Evolutionary conservation across 2,797 vertebrate species (phyloP).

Genomic region (Darevskia nairensis): DNA sequence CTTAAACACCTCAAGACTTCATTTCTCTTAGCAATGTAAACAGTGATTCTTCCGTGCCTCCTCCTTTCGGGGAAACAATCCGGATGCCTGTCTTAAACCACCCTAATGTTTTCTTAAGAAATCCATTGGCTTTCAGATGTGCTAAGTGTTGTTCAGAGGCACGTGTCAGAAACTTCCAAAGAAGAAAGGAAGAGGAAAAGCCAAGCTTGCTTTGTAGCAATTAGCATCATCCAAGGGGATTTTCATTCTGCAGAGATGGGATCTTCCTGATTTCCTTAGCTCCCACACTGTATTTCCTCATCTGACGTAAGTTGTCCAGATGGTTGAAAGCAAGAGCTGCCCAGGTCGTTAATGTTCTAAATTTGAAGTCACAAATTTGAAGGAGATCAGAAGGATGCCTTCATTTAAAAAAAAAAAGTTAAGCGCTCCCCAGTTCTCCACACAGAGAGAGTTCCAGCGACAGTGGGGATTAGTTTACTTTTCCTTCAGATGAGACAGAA

Average conservation of each 20-base stretch:
- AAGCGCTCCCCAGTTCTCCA: neutral
- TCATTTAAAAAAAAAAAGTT: neutral
- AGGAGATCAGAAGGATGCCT: conserved; percentile 37
- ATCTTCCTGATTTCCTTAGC: conserved; percentile 67
- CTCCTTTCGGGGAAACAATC: neutral
- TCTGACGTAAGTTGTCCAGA: conserved; percentile 58
- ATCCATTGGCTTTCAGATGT: conserved; percentile 20
- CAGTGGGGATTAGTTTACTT: neutral
- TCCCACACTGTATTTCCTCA: conserved; percentile 53
- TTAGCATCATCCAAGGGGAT: conserved; percentile 30
- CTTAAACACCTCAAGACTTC: conserved; percentile 12
- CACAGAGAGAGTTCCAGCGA: neutral
- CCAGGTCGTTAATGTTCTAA: conserved; percentile 49
- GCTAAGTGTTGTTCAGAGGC: conserved; percentile 10
- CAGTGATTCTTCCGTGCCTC: neutral
- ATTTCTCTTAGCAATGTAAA: conserved; percentile 21
- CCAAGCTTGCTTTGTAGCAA: neutral
- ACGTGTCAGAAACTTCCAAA: neutral
- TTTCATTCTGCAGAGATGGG: conserved; percentile 43
- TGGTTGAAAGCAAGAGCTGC: conserved; percentile 43
- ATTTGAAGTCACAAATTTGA: conserved; percentile 47
- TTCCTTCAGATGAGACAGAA: neutral
- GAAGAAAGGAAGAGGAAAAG: neutral
- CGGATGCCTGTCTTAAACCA: neutral
- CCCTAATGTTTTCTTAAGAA: neutral